These are phyloP conservation scores for Stegophylla sp. DNA, from an alignment of 2,888 invertebrate genomes.

Conservation along the genomic window DNA sequence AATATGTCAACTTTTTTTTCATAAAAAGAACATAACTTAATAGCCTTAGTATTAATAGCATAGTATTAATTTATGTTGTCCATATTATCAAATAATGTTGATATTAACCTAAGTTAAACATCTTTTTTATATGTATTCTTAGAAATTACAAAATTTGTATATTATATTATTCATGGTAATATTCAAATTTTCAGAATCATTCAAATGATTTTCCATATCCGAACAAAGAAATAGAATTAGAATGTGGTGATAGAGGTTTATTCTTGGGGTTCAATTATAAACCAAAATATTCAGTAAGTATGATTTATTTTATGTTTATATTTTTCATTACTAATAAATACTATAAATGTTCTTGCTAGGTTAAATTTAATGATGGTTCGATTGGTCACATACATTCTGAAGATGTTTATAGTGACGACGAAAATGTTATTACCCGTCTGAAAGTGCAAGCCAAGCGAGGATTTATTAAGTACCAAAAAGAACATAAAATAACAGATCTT, in stretches of 20 bases:
- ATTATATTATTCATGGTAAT: no score
- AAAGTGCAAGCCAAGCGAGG: neutral
- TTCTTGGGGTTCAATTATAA: constrained; percentile 19
- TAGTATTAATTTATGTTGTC: no score
- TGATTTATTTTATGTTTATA: neutral
- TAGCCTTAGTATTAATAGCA: no score
- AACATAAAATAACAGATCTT: neutral
- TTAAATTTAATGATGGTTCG: constrained; percentile 8
- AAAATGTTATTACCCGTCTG: neutral
- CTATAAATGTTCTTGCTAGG: neutral
- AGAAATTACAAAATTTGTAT: no score
- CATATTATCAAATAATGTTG: no score
- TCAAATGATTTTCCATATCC: neutral
- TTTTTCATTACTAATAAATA: neutral
- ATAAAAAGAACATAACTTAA: no score
- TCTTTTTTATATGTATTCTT: no score
- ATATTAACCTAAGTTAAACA: no score
- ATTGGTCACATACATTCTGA: neutral
- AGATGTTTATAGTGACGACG: constrained; percentile 19
- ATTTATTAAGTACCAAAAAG: constrained; percentile 3
- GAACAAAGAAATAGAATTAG: constrained; percentile 16
- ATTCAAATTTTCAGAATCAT: constrained; percentile 19
- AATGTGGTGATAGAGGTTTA: constrained; percentile 10
- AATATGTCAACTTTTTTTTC: no score
- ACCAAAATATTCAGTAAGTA: constrained; percentile 12